Base-by-base conservation (phyloP, 2,888 invertebrate species). In the Drosophila prolongata region DNA sequence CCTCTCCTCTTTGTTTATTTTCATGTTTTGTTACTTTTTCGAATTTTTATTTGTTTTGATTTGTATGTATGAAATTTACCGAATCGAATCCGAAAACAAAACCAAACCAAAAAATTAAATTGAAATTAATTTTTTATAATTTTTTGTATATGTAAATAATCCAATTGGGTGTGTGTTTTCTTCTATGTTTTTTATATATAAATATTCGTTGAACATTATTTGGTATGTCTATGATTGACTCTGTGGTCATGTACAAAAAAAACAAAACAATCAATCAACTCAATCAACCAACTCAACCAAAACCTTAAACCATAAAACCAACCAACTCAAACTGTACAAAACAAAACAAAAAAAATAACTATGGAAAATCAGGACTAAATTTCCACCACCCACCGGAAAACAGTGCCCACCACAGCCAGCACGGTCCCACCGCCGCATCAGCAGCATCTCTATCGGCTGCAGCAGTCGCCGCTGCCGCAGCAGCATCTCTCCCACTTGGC, bases 161-260 rank as follows among this genome's bases (percentile, higher is more conserved):
- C 91, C 92, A 90, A 91, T 92, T 92, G 92, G 92, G 91, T 92
- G 92, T 92, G 92, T 92, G 92, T 92, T 91, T 90, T 91, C 91
- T 91, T 91, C 91, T 91, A 91, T 92, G 91, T 92, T 91, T 91
- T 91, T 91, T 89, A 89, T 89, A 90, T 87, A 85, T 89, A 86
- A 87, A 91, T 91, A 92, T 90, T 90, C 92, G 91, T 91, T 91
- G 92, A 91, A 91, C 90, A 91, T 91, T 92, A 90, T 91, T 91
- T 91, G 92, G 91, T 92, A 91, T 91, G 91, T 91, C 90, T 91
- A 91, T 90, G 91, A 90, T 90, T 92, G 91, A 91, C 90, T 91
- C 90, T 91, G 92, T 91, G 91, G 91, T 92, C 91, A 92, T 92
- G 91, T 91, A 89, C 78, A 91, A 90, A 87, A 82, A 82, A 82